These are phyloP conservation scores for Emesis russula DNA, from an alignment of 2,888 invertebrate genomes.

Conservation along the genomic window DNA sequence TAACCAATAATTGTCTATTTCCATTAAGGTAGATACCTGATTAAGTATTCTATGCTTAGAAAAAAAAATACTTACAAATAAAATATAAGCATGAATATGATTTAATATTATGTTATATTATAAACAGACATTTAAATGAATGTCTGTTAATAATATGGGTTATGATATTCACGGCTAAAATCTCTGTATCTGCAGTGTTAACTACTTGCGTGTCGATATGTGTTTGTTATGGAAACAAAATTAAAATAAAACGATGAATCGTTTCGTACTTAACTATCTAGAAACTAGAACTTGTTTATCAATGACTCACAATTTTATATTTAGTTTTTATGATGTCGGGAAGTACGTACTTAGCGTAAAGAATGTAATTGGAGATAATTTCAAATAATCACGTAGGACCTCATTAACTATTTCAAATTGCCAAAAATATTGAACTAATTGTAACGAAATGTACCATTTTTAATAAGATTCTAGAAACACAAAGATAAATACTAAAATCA, in stretches of 20 bases:
- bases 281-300: conserved; percentile 7
- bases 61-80: too few species aligned
- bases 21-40: not conserved
- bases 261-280: not conserved
- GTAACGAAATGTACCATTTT: not conserved
- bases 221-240: too few species aligned
- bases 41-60: too few species aligned
- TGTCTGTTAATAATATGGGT: too few species aligned
- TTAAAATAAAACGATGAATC: not conserved
- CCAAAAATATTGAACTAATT: not conserved
- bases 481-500: conserved; percentile 57
- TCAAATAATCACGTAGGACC: not conserved
- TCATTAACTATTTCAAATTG: not conserved
- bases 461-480: not conserved
- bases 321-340: not conserved
- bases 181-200: too few species aligned
- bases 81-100: too few species aligned
- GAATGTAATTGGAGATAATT: not conserved
- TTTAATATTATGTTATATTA: too few species aligned
- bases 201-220: not conserved
- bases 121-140: too few species aligned
- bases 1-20: not conserved
- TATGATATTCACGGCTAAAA: too few species aligned
- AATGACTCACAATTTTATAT: conserved; percentile 9
- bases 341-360: not conserved